These are phyloP conservation scores for Neodiprion pinetum DNA, from an alignment of 1,140 invertebrate species.

Conservation along the genomic window DNA sequence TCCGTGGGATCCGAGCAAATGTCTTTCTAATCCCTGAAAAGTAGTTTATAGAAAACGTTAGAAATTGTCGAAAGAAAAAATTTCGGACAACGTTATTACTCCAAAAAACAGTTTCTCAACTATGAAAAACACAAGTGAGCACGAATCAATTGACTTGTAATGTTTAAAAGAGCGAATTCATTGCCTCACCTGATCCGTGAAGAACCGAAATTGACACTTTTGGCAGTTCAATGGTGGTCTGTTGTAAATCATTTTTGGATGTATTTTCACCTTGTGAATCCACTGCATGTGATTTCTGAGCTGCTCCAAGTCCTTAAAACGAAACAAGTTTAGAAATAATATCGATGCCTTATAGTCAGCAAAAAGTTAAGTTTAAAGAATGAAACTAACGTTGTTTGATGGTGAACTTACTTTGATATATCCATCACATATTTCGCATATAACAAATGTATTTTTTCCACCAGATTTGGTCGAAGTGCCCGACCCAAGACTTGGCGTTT, in stretches of 20 bases:
- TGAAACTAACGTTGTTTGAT: neutral
- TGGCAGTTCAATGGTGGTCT: constrained; percentile 93
- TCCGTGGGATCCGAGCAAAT: constrained; percentile 91
- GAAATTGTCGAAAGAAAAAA: constrained; percentile 12
- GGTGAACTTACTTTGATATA: constrained; percentile 78
- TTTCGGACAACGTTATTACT: neutral
- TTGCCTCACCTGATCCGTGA: constrained; percentile 70
- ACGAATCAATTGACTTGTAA: neutral
- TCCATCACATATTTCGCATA: constrained; percentile 95
- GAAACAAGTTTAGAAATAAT: constrained; percentile 24
- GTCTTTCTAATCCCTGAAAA: constrained; percentile 84
- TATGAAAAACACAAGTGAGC: neutral
- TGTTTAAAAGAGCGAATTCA: neutral
- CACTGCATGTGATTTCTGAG: constrained; percentile 94
- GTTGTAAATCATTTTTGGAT: constrained; percentile 96
- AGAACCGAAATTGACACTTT: constrained; percentile 91
- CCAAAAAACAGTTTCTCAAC: constrained; percentile 9
- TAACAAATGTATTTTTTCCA: constrained; percentile 84
- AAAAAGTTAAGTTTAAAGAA: neutral
- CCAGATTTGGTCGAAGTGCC: constrained; percentile 60
- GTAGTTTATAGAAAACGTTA: constrained; percentile 20
- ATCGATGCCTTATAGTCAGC: constrained; percentile 16
- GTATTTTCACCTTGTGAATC: constrained; percentile 96
- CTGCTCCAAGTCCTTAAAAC: constrained; percentile 81
- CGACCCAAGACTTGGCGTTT: constrained; percentile 54